Base-by-base conservation (phyloP, 1,140 invertebrate species). In the Cyclargus thomasi region DNA sequence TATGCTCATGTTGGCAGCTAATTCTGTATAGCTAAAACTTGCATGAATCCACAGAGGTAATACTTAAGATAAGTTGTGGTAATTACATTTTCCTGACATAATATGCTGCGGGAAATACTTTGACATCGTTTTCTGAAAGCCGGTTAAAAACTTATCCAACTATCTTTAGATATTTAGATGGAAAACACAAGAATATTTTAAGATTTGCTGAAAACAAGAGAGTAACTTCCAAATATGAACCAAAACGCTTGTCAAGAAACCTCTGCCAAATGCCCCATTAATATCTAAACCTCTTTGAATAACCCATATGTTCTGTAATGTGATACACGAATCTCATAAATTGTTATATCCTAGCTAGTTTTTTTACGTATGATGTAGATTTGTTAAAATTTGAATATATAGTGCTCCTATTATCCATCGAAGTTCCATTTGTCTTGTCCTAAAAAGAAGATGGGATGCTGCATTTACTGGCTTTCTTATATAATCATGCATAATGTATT, bases 401-500 rank as follows among this genome's bases (percentile, higher is more conserved):
- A 59, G 55, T 47, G 11, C 39, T 47, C 39, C 39, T 47, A 47
- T 47, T 14, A 7, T 47, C 39, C 39, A 16, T 16, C 5, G 8
- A 39, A 47, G 39, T 47, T 47, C 39, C 14, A 47, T 47, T 47
- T 47, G 39, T 47, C 10, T 47, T 3, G 14, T 14, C 4, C 39
- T 11, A 2, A 16, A 14, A 8, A 14, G 39, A 47, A 1, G 21
- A 21, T 20, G 55, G 55, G 17, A 59, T 20, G 18, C 55, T 18
- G 17, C 17, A 59, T 59, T 59, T 59, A 59, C 18, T 59, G 55
- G 55, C 55, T 59, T 59, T 59, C 17, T 59, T 59, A 59, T 59
- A 59, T 59, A 59, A 59, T 59, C 55, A 22, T 59, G 18, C 55
- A 59, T 59, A 59, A 18, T 11, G 21, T 59, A 59, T 59, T 59